Evolutionary conservation across 2,888 invertebrate genomes (phyloP).

Genomic region (Cabera pusaria): DNA sequence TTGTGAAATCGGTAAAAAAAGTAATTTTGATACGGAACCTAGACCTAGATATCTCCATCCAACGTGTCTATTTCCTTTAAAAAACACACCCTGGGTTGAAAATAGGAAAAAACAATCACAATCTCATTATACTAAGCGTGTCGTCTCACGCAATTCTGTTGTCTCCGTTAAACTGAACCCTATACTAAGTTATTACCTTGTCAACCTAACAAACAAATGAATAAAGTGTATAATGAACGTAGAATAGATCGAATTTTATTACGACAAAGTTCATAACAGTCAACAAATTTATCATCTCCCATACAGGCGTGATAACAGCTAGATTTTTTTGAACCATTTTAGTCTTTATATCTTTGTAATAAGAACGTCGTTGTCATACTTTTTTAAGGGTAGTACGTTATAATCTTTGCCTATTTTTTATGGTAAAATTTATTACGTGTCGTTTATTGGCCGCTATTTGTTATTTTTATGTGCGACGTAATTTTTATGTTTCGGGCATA

Average conservation of each 20-base stretch:
- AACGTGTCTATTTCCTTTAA: constrained; percentile 17
- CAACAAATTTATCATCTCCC: constrained; percentile 8
- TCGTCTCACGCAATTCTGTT: constrained; percentile 58
- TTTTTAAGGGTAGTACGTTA: constrained; percentile 22
- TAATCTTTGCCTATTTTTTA: constrained; percentile 35
- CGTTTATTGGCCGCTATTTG: constrained; percentile 35
- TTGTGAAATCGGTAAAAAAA: no score
- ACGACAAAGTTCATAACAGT: constrained; percentile 15
- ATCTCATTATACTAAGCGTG: constrained; percentile 60
- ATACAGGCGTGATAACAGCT: constrained; percentile 10
- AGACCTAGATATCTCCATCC: no score
- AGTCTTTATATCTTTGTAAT: constrained; percentile 3
- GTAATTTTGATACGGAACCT: no score
- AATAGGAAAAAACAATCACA: constrained; percentile 59
- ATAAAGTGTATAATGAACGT: no score
- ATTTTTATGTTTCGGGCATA: constrained; percentile 21
- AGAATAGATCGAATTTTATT: no score
- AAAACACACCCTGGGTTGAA: constrained; percentile 41
- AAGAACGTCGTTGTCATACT: constrained; percentile 3
- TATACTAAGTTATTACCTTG: not conserved
- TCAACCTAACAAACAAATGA: not conserved
- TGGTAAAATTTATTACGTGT: constrained; percentile 35
- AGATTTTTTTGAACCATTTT: constrained; percentile 7
- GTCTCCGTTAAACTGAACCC: constrained; percentile 18
- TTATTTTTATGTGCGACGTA: constrained; percentile 32